These are phyloP conservation scores for Macroglossus sobrinus DNA, from an alignment of 2,113 vertebrate genomes.

Conservation along the genomic window DNA sequence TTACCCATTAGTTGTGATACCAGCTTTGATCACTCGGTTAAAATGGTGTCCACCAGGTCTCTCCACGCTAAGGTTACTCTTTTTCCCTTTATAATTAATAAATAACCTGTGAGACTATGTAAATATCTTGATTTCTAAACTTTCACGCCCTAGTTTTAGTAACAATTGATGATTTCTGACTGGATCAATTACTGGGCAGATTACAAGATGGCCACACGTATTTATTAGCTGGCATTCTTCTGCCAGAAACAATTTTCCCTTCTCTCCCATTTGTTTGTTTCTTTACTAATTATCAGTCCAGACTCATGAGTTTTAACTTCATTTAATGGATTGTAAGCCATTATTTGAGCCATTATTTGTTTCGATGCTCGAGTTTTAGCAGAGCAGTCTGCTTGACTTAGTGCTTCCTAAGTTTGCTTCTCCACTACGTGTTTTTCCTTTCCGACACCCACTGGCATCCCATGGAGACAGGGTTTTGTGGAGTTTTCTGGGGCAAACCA, in stretches of 20 bases:
- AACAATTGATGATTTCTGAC: neutral
- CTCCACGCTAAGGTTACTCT: neutral
- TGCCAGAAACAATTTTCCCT: neutral
- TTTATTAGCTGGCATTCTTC: neutral
- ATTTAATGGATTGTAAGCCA: neutral
- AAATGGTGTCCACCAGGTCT: neutral
- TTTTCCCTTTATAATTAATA: neutral
- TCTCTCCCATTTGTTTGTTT: neutral
- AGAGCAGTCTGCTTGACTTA: neutral
- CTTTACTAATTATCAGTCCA: neutral
- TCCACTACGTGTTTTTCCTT: neutral
- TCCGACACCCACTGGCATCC: neutral
- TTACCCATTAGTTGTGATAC: neutral
- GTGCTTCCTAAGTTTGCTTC: neutral
- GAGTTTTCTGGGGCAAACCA: neutral
- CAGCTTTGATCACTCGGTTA: neutral
- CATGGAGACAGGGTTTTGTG: neutral
- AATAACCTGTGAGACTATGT: neutral
- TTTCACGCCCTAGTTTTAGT: neutral
- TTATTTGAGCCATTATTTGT: neutral
- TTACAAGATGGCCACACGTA: neutral
- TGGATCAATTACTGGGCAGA: neutral
- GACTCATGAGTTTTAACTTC: neutral
- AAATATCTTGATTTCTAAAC: neutral
- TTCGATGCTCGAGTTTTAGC: neutral